phyloP scores from a whole-genome alignment of 2,113 vertebrate genomes.

The Elaphurus davidianus region DNA sequence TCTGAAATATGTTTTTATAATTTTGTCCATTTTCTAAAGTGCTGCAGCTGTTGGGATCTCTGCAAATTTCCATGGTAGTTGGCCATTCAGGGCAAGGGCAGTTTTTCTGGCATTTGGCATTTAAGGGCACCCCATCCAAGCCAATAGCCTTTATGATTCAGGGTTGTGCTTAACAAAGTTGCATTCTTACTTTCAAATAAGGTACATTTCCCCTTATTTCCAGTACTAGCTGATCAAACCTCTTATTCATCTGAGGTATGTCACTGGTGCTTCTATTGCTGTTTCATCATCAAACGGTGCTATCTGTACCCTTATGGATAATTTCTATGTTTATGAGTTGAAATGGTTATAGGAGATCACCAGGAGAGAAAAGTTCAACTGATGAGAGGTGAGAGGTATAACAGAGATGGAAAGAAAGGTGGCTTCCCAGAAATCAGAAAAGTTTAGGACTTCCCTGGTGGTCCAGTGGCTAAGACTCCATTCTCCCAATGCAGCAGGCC shows the following conservation, averaged over 20 bases:
- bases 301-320: constrained; percentile 46
- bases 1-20: constrained; percentile 39
- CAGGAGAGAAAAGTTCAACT: constrained; percentile 23
- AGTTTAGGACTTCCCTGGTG: background rate
- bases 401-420: constrained; percentile 9
- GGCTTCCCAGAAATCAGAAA: constrained; percentile 44
- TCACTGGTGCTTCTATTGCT: constrained; percentile 22
- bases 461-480: background rate
- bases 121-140: constrained; percentile 30
- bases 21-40: constrained; percentile 50
- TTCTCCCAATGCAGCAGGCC: background rate
- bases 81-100: background rate
- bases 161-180: constrained; percentile 23
- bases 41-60: background rate
- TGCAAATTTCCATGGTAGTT: constrained; percentile 32
- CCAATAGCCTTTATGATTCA: background rate
- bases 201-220: constrained; percentile 36
- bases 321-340: constrained; percentile 46
- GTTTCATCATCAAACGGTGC: constrained; percentile 39
- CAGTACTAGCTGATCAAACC: constrained; percentile 54
- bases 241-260: constrained; percentile 31
- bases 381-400: constrained; percentile 1
- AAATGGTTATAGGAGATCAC: constrained; percentile 34
- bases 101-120: constrained; percentile 23
- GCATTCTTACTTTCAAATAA: constrained; percentile 50